Evolutionary conservation across 2,113 vertebrate genomes (phyloP).

Genomic region (Platichthys stellatus): DNA sequence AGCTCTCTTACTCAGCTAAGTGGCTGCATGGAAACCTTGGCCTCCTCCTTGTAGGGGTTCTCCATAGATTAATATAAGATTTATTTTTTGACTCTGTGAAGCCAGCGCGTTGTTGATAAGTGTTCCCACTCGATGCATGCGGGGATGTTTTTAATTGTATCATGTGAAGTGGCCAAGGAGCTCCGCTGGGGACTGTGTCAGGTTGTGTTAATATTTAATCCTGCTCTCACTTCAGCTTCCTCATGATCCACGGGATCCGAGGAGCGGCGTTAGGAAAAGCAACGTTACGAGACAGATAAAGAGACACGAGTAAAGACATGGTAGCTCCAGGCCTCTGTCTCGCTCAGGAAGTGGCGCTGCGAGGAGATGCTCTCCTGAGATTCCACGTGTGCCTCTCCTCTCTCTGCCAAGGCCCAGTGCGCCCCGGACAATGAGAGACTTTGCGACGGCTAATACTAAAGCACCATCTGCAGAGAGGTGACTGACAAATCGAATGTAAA

Average conservation of each 20-base stretch:
- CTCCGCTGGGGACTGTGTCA: constrained; percentile 88
- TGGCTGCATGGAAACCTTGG: constrained; percentile 94
- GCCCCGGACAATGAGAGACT: constrained; percentile 33
- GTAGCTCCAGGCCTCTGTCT: constrained; percentile 46
- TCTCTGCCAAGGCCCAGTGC: constrained; percentile 9
- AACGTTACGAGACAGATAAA: constrained; percentile 46
- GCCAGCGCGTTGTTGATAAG: constrained; percentile 91
- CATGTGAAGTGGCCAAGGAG: constrained; percentile 82
- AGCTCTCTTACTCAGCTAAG: constrained; percentile 93
- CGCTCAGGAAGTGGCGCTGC: constrained; percentile 30
- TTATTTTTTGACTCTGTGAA: constrained; percentile 96
- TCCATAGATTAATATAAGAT: constrained; percentile 96
- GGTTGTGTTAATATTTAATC: constrained; percentile 82
- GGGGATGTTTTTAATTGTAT: constrained; percentile 93
- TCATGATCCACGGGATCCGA: constrained; percentile 63
- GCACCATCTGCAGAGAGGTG: constrained; percentile 61
- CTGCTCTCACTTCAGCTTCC: constrained; percentile 71
- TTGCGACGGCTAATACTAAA: constrained; percentile 57
- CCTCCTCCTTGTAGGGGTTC: constrained; percentile 87
- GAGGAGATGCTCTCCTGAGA: constrained; percentile 45
- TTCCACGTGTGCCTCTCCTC: constrained; percentile 29
- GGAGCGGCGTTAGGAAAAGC: constrained; percentile 25
- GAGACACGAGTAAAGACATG: constrained; percentile 52
- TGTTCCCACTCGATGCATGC: constrained; percentile 87
- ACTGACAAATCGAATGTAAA: constrained; percentile 60